phyloP scores from a whole-genome alignment of 2,113 vertebrate genomes.

The Lates calcarifer region DNA sequence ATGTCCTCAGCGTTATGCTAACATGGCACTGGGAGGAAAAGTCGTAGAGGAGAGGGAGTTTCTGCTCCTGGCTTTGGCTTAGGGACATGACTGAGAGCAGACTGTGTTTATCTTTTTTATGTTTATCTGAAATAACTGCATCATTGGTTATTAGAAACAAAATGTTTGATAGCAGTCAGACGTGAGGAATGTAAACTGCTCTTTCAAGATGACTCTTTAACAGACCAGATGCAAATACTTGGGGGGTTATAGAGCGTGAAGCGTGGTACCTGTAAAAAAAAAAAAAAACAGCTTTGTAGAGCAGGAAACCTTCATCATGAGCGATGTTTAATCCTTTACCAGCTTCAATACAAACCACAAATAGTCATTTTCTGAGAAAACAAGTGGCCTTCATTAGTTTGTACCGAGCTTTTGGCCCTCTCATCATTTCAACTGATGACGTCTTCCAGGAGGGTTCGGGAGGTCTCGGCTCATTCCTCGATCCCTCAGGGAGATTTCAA shows the following conservation, averaged over 20 bases:
- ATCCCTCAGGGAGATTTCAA: conserved; percentile 43
- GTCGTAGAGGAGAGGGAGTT: conserved; percentile 14
- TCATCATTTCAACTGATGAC: conserved; percentile 15
- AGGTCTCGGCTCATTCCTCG: conserved; percentile 20
- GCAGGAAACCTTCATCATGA: conserved; percentile 7
- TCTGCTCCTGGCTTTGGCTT: conserved; percentile 15
- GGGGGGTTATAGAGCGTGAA: conserved; percentile 27
- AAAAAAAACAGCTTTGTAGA: conserved; percentile 9
- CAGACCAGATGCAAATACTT: conserved; percentile 54
- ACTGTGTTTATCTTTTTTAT: conserved; percentile 50
- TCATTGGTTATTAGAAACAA: conserved; percentile 52
- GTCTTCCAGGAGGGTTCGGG: not conserved
- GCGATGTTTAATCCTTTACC: conserved; percentile 7
- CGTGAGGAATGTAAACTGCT: conserved; percentile 67
- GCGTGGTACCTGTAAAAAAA: conserved; percentile 5
- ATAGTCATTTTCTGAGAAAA: conserved; percentile 15
- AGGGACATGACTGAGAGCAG: conserved; percentile 30
- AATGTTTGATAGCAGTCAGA: conserved; percentile 55
- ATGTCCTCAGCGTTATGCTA: not conserved
- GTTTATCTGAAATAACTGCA: conserved; percentile 65
- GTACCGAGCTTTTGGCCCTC: conserved; percentile 25
- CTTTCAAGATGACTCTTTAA: conserved; percentile 24
- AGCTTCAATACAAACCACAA: conserved; percentile 22
- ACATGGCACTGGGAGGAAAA: conserved; percentile 8
- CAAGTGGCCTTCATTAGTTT: not conserved